These are phyloP conservation scores for Lophius piscatorius DNA, from an alignment of 2,113 vertebrate species.

Conservation along the genomic window DNA sequence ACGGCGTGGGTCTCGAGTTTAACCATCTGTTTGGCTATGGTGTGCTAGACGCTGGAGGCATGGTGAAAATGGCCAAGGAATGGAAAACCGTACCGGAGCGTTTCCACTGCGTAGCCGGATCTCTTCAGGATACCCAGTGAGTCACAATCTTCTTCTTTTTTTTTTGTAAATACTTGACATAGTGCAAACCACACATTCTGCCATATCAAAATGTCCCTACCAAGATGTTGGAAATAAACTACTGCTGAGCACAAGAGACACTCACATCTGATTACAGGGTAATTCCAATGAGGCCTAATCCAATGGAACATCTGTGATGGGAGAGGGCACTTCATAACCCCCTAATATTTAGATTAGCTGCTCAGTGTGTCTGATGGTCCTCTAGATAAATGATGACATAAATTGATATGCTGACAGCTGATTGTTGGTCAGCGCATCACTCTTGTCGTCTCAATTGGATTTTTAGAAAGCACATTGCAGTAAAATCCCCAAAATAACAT, in stretches of 20 bases:
- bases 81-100: slow-evolving; percentile 97
- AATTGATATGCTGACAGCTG: slow-evolving; percentile 1
- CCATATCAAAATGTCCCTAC: neutral
- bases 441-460: neutral
- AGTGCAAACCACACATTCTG: neutral
- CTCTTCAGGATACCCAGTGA: slow-evolving; percentile 92
- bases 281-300: slow-evolving; percentile 31
- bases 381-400: slow-evolving; percentile 4
- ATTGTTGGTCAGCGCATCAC: neutral
- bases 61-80: slow-evolving; percentile 97
- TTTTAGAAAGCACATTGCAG: neutral
- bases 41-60: slow-evolving; percentile 94
- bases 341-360: slow-evolving; percentile 37
- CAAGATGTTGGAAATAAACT: slow-evolving; percentile 19
- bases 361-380: slow-evolving; percentile 27
- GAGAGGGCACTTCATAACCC: slow-evolving; percentile 41
- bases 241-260: slow-evolving; percentile 25
- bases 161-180: neutral
- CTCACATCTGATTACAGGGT: slow-evolving; percentile 39
- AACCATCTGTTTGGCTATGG: slow-evolving; percentile 98
- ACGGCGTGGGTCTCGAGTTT: slow-evolving; percentile 96
- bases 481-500: too few relatives aligned
- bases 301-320: slow-evolving; percentile 37
- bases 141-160: slow-evolving; percentile 57
- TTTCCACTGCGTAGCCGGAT: slow-evolving; percentile 96